A percentile compares a stretch with the other conserved stretches of the same genome.
phyloP scores from a whole-genome alignment of 2,888 invertebrate species.

The Dryomyza anilis region DNA sequence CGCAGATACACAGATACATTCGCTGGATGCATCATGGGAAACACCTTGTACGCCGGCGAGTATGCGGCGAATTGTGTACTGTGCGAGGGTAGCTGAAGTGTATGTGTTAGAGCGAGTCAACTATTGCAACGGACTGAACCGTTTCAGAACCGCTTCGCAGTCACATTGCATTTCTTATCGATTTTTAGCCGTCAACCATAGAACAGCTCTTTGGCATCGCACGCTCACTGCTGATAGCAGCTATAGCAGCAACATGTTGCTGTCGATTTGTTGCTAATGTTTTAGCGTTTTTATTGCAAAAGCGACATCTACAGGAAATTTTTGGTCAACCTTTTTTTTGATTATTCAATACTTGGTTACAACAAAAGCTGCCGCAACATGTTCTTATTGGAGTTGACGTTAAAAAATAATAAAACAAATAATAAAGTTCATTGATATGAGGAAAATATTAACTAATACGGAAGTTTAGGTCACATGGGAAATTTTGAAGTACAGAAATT shows the following conservation, averaged over 20 bases:
- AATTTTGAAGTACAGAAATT: no score
- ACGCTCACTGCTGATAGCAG: not conserved
- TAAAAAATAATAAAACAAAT: no score
- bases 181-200: conserved; percentile 6
- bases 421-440: no score
- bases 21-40: conserved; percentile 9
- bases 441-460: no score
- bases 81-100: not conserved
- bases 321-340: no score
- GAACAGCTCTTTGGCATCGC: no score
- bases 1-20: conserved; percentile 4
- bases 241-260: not conserved
- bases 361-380: not conserved
- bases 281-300: not conserved
- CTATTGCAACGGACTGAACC: not conserved
- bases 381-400: no score
- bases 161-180: not conserved
- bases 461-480: no score
- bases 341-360: no score
- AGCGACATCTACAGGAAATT: not conserved
- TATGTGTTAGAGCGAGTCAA: not conserved
- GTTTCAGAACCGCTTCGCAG: not conserved
- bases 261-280: not conserved
- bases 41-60: conserved; percentile 19
- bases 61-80: not conserved